phyloP scores from a whole-genome alignment of 2,797 vertebrate species.

The Peromyscus aztecus region DNA sequence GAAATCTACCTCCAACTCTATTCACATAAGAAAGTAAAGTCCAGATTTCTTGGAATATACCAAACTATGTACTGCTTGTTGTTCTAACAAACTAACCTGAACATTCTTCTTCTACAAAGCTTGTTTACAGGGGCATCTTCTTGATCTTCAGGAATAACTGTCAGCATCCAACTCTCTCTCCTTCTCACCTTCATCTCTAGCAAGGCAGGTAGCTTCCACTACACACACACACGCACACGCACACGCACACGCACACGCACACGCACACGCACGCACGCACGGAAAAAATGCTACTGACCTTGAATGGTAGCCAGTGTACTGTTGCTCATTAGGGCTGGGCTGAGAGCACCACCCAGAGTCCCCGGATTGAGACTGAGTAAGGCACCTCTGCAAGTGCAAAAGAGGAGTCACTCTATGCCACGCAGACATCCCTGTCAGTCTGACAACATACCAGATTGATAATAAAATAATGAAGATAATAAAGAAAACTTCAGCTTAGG shows the following conservation, averaged over 20 bases:
- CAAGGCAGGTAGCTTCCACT: background rate
- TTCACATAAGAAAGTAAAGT: background rate
- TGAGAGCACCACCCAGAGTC: constrained; percentile 94
- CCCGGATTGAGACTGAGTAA: constrained; percentile 96
- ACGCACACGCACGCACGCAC: background rate
- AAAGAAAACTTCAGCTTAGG: background rate
- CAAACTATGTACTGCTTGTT: background rate
- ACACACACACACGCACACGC: background rate
- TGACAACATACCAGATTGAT: background rate
- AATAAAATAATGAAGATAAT: background rate
- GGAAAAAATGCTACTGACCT: constrained; percentile 90
- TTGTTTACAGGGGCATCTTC: background rate
- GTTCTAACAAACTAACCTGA: background rate
- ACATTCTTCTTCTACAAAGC: background rate
- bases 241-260: background rate
- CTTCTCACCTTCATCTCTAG: background rate
- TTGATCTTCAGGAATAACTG: background rate
- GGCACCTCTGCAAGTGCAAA: constrained; percentile 92
- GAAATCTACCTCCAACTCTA: background rate
- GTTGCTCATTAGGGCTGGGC: constrained; percentile 98
- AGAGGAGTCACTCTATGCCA: constrained; percentile 72
- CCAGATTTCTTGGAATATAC: background rate
- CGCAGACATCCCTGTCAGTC: background rate
- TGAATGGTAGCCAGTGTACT: constrained; percentile 99
- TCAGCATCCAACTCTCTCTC: background rate